These are phyloP conservation scores for Florisuga fusca DNA, from an alignment of 2,797 vertebrate species.

Conservation along the genomic window DNA sequence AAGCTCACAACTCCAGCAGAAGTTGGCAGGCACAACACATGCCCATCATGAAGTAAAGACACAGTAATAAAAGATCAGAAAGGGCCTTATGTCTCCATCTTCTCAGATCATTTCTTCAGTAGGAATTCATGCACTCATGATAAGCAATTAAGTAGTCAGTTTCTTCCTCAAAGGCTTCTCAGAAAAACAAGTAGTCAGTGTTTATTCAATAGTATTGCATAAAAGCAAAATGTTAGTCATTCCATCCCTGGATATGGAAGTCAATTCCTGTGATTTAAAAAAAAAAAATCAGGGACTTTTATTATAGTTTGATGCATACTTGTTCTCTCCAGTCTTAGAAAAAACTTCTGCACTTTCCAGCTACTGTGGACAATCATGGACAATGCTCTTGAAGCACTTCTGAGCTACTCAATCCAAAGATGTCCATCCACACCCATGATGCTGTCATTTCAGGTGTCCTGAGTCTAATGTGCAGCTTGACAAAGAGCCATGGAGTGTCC, in stretches of 20 bases:
- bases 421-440: not conserved
- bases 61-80: not conserved
- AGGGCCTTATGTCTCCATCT: not conserved
- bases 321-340: not conserved
- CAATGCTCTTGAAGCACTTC: not conserved
- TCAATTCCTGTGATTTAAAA: not conserved
- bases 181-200: not conserved
- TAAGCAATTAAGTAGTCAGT: rapidly evolving
- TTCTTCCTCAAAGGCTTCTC: not conserved
- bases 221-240: not conserved
- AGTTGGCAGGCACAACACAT: not conserved
- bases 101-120: not conserved
- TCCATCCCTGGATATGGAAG: not conserved
- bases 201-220: not conserved
- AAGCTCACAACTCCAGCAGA: not conserved
- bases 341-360: not conserved
- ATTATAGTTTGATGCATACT: not conserved
- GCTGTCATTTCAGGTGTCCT: not conserved
- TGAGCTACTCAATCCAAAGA: not conserved
- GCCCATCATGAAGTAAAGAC: not conserved
- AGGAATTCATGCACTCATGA: not conserved
- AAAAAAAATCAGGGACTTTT: too few relatives aligned
- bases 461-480: not conserved
- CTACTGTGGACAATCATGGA: not conserved
- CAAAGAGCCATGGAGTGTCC: constrained; percentile 92